A percentile compares a stretch with the other conserved stretches of the same genome.
These are phyloP conservation scores for Anser cygnoides DNA, from an alignment of 2,113 vertebrate genomes.

Conservation along the genomic window DNA sequence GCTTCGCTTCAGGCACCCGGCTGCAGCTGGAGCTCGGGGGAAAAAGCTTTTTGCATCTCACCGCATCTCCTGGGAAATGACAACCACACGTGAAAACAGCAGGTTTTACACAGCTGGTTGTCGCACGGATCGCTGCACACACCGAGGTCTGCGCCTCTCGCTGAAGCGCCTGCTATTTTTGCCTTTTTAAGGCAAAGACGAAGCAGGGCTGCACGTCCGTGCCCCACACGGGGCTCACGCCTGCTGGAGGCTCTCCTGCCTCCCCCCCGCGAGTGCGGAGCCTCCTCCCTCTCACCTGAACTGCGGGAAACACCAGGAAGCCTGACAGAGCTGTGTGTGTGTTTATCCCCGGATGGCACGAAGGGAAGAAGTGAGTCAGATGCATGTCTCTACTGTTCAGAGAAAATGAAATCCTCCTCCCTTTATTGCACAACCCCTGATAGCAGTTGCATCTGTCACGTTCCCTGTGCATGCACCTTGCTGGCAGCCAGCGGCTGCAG, in stretches of 20 bases:
- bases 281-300: slow-evolving; percentile 58
- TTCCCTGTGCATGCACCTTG: background rate
- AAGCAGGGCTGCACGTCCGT: accelerated
- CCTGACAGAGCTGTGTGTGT: background rate
- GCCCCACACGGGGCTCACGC: background rate
- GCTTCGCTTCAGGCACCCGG: accelerated
- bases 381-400: background rate
- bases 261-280: background rate
- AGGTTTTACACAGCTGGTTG: background rate
- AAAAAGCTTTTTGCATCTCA: background rate
- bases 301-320: background rate
- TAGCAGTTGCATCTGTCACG: background rate
- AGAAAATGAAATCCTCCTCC: background rate
- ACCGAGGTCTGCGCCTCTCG: background rate
- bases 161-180: background rate
- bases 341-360: background rate
- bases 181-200: slow-evolving; percentile 29
- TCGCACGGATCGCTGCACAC: background rate
- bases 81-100: background rate
- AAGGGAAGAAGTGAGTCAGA: slow-evolving; percentile 32
- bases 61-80: background rate
- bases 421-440: background rate
- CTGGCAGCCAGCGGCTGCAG: background rate
- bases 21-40: background rate
- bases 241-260: background rate